Conservation (phyloP, 2,888 invertebrate genomes). For the Acronicta aceris region DNA sequence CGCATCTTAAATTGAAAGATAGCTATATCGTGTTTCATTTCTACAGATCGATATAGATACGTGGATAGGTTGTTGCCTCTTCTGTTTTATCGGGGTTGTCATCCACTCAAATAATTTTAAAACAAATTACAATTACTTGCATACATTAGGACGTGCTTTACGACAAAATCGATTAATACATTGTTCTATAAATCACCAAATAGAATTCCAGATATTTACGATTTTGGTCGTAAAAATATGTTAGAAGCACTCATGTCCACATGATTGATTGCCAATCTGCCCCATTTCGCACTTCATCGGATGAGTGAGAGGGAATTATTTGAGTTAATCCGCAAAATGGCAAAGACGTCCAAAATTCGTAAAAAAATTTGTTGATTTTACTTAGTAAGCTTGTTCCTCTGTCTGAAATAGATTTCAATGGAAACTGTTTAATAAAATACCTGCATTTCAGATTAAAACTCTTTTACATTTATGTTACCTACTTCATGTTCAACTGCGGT, state of each 20-base stretch:
- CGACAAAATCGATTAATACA: too few species aligned
- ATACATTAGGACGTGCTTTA: too few species aligned
- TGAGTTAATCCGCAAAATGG: slow-evolving; percentile 41
- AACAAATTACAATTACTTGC: neutral
- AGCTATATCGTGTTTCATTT: slow-evolving; percentile 45
- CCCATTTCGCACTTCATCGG: slow-evolving; percentile 44
- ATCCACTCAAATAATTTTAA: neutral
- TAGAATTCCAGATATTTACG: neutral
- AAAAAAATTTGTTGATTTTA: slow-evolving; percentile 19
- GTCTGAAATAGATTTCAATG: neutral
- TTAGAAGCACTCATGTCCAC: slow-evolving; percentile 34
- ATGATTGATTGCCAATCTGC: slow-evolving; percentile 61
- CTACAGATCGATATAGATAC: slow-evolving; percentile 26
- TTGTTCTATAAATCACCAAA: slow-evolving; percentile 1
- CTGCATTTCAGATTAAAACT: too few species aligned
- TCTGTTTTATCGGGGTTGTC: neutral
- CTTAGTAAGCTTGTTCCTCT: slow-evolving; percentile 37
- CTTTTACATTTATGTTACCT: too few species aligned
- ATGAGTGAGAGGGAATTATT: slow-evolving; percentile 38
- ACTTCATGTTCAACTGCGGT: too few species aligned
- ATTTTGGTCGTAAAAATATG: slow-evolving; percentile 12
- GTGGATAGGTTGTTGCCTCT: neutral
- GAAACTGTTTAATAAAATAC: neutral
- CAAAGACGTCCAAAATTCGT: slow-evolving; percentile 15
- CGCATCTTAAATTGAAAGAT: slow-evolving; percentile 43